These are phyloP conservation scores for Nephrotoma guestfalica DNA, from an alignment of 2,888 invertebrate species.

Conservation along the genomic window DNA sequence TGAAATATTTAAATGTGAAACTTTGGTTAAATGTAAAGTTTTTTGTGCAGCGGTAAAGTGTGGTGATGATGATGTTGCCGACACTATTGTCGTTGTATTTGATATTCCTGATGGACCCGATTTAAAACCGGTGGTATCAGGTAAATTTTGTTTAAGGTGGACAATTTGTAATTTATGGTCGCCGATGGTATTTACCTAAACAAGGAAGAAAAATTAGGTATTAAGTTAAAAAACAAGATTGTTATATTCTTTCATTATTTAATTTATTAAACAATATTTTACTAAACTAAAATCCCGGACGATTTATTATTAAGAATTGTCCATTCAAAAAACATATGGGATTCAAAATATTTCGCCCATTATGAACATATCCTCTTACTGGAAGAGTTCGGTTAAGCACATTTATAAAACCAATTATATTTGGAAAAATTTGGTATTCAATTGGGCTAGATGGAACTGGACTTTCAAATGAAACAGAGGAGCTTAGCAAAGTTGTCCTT, in stretches of 20 bases:
- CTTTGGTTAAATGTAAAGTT: neutral
- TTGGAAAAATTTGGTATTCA: neutral
- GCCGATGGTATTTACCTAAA: neutral
- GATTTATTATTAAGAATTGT: neutral
- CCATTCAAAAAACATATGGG: neutral
- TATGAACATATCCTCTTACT: neutral
- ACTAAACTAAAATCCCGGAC: too few relatives aligned
- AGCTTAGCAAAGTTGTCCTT: too few relatives aligned
- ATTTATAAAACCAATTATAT: neutral
- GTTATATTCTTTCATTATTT: too few relatives aligned
- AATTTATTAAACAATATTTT: too few relatives aligned
- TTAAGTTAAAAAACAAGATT: neutral
- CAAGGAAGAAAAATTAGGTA: neutral
- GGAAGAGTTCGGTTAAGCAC: neutral
- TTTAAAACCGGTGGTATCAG: neutral
- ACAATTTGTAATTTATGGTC: neutral
- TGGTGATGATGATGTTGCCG: neutral
- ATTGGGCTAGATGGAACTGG: neutral
- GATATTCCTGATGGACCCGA: neutral
- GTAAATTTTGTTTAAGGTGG: neutral
- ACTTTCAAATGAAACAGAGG: neutral
- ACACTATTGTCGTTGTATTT: neutral
- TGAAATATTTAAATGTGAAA: neutral
- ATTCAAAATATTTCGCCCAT: neutral
- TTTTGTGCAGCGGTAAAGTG: neutral